A percentile compares a stretch with the other conserved stretches of the same genome.
phyloP scores from a whole-genome alignment of 1,140 invertebrate genomes.

The Agrilus planipennis region DNA sequence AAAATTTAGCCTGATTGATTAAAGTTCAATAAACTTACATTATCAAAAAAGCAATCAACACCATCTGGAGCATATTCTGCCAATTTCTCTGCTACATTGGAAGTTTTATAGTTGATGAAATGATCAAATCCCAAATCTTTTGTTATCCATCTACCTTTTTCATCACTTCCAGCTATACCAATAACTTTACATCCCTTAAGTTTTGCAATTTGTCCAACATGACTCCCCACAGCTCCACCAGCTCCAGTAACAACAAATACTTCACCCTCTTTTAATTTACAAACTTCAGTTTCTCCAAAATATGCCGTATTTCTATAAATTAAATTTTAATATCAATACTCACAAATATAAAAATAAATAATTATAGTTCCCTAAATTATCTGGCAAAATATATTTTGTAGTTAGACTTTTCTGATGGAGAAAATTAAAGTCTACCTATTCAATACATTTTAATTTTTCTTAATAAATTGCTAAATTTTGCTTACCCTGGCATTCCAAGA shows the following conservation, averaged over 20 bases:
- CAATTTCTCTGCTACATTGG: constrained; percentile 39
- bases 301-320: constrained; percentile 53
- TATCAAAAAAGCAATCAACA: constrained; percentile 62
- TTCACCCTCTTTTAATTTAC: constrained; percentile 51
- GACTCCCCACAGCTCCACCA: constrained; percentile 55
- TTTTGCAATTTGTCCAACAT: constrained; percentile 57
- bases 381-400: too few relatives aligned
- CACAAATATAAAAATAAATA: not conserved
- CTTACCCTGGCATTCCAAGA: constrained; percentile 44
- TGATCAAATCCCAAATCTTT: constrained; percentile 47
- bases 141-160: constrained; percentile 56
- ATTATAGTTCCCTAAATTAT: not conserved
- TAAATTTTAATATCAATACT: not conserved
- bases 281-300: constrained; percentile 54
- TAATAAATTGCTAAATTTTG: not conserved
- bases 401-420: not conserved
- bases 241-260: constrained; percentile 51
- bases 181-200: constrained; percentile 53
- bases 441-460: not conserved
- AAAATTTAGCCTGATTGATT: too few relatives aligned
- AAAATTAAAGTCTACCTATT: not conserved
- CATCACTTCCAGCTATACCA: constrained; percentile 55
- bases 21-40: constrained; percentile 36
- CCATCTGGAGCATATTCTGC: constrained; percentile 50
- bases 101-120: constrained; percentile 57